Evolutionary conservation across 1,140 invertebrate species (phyloP).

Genomic region (Cotesia glomerata): DNA sequence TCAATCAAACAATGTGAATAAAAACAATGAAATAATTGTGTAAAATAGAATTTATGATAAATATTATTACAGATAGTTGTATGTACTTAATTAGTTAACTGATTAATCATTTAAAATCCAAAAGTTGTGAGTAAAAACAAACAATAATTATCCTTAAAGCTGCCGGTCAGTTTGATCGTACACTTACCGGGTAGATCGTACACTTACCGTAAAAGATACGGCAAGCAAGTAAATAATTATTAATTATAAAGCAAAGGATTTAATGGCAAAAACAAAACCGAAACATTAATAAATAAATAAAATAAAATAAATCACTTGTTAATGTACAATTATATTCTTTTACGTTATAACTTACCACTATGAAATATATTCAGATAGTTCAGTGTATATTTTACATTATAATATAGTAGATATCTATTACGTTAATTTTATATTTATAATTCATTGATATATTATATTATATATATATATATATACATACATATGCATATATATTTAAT

Average conservation of each 20-base stretch:
- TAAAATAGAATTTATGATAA: background rate
- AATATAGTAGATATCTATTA: conserved; percentile 3
- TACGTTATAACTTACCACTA: conserved; percentile 20
- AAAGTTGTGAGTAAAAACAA: too few relatives aligned
- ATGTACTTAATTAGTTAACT: background rate
- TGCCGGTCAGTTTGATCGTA: conserved; percentile 17
- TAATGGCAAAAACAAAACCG: background rate
- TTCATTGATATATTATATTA: background rate
- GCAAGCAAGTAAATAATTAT: background rate
- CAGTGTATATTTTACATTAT: conserved; percentile 25
- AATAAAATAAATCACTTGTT: conserved; percentile 8
- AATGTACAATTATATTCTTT: conserved; percentile 36
- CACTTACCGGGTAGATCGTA: conserved; percentile 1
- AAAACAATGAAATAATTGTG: too few relatives aligned
- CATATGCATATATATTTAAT: conserved; percentile 12
- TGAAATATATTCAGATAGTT: conserved; percentile 10
- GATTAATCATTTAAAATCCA: background rate
- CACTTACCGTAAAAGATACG: background rate
- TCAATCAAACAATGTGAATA: too few relatives aligned
- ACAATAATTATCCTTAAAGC: background rate
- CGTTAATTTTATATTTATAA: conserved; percentile 21
- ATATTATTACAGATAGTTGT: background rate
- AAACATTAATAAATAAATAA: background rate
- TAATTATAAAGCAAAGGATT: background rate
- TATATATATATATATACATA: background rate